phyloP scores from a whole-genome alignment of 1,140 invertebrate genomes.

The Polyergus mexicanus region DNA sequence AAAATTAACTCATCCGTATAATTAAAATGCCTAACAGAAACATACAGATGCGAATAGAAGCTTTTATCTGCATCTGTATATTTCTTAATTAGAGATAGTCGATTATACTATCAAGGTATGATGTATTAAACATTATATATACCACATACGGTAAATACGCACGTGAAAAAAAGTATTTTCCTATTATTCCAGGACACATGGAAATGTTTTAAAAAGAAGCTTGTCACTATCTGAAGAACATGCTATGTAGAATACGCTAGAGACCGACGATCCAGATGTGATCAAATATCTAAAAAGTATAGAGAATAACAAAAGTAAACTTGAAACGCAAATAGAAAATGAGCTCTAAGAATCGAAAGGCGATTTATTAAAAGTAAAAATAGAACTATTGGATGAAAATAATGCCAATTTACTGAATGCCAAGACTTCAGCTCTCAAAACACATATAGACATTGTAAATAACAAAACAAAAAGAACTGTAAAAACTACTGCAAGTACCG shows the following conservation, averaged over 20 bases:
- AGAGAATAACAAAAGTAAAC: neutral
- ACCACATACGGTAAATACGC: neutral
- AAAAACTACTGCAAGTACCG: neutral
- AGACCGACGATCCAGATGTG: neutral
- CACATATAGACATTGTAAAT: neutral
- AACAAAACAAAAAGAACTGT: neutral
- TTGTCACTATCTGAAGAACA: slow-evolving; percentile 1
- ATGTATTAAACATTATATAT: neutral
- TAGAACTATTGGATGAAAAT: neutral
- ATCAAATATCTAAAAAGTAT: neutral
- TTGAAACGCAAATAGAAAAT: neutral
- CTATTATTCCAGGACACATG: neutral
- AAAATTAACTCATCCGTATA: neutral
- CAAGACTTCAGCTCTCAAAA: neutral
- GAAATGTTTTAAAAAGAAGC: slow-evolving; percentile 5
- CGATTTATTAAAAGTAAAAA: neutral
- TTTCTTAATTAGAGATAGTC: neutral
- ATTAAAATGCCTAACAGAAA: neutral
- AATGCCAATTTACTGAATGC: neutral
- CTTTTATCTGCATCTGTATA: neutral
- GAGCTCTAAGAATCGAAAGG: neutral
- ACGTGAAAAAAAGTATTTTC: neutral
- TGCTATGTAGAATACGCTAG: neutral
- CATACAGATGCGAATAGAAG: neutral
- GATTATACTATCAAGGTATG: neutral